These are phyloP conservation scores for Heterocephalus glaber DNA, from an alignment of 2,113 vertebrate genomes.

Conservation along the genomic window DNA sequence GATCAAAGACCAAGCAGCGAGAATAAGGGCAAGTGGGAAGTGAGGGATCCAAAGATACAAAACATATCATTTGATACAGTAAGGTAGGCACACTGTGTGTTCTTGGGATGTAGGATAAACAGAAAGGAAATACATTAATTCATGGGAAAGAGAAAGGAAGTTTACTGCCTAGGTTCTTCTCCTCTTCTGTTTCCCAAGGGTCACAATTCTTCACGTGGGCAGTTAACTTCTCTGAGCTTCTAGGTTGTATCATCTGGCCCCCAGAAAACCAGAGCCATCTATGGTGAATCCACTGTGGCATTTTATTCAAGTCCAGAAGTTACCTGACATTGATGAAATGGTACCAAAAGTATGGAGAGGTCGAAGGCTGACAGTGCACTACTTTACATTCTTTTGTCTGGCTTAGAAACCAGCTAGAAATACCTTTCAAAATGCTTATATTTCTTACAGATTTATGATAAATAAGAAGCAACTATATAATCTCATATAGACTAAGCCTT, in stretches of 20 bases:
- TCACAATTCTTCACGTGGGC: background rate
- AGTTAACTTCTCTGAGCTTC: background rate
- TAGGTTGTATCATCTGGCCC: background rate
- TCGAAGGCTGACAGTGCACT: background rate
- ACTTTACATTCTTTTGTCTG: background rate
- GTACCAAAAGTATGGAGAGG: background rate
- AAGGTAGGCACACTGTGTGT: background rate
- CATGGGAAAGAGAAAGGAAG: background rate
- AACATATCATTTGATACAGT: fast-evolving
- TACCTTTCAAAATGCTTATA: background rate
- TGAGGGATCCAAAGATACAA: background rate
- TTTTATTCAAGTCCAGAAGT: background rate
- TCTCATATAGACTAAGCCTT: background rate
- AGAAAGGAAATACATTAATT: background rate
- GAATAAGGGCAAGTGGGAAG: background rate
- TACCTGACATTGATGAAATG: background rate
- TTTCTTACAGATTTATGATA: background rate
- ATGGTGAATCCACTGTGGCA: background rate
- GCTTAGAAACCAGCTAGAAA: background rate
- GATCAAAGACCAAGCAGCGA: background rate
- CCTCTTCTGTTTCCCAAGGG: background rate
- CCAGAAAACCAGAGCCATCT: background rate
- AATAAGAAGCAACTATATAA: background rate
- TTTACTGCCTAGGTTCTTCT: background rate
- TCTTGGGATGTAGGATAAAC: background rate